Conservation (phyloP, 1,140 invertebrate species). For the silkworm (Bombyx mori) region ASM3026992v2 NC_085125.1:13056001-13056500, state of each 20-base stretch:
- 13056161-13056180: no score
- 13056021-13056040: no score
- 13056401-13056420: constrained; percentile 65
- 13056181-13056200: no score
- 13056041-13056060: no score
- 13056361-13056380: constrained; percentile 29
- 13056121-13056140: constrained; percentile 1
- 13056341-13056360: constrained; percentile 22
- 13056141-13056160: no score
- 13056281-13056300: constrained; percentile 7
- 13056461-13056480: constrained; percentile 80
- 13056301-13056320: constrained; percentile 13
- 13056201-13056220: not conserved
- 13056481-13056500: constrained; percentile 95
- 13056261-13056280: constrained; percentile 6
- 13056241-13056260: constrained; percentile 1
- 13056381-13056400: constrained; percentile 23
- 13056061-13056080: no score
- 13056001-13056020: no score
- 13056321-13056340: constrained; percentile 10
- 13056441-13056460: constrained; percentile 81
- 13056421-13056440: constrained; percentile 80
- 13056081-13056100: no score
- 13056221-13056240: not conserved
- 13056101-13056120: not conserved